Percentiles rank a stretch among this genome's conserved stretches.
Conservation (phyloP, 2,888 invertebrate species). For the Agonum fuliginosum region DNA sequence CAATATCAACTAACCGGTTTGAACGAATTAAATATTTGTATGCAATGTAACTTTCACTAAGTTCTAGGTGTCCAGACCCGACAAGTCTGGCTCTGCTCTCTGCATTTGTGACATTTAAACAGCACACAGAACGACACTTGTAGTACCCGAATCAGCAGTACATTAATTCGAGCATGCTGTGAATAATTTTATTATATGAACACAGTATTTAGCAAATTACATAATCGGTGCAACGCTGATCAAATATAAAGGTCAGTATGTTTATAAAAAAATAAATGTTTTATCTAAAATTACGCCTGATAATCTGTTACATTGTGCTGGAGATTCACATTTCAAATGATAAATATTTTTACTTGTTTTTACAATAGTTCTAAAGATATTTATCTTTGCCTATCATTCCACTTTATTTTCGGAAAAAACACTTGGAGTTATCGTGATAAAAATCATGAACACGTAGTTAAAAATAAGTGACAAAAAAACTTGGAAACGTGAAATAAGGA, state of each 20-base stretch:
- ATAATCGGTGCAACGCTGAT: slow-evolving; percentile 32
- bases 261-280: slow-evolving; percentile 46
- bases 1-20: slow-evolving; percentile 42
- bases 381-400: slow-evolving; percentile 28
- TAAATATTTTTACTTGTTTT: neutral
- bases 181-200: slow-evolving; percentile 2
- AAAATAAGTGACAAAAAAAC: slow-evolving; percentile 22
- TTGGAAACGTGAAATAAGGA: slow-evolving; percentile 11
- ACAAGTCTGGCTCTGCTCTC: neutral
- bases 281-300: slow-evolving; percentile 28
- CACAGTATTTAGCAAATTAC: slow-evolving; percentile 6
- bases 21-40: slow-evolving; percentile 30
- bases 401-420: slow-evolving; percentile 12
- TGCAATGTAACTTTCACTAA: slow-evolving; percentile 44
- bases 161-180: slow-evolving; percentile 22
- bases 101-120: slow-evolving; percentile 21
- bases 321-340: neutral
- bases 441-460: slow-evolving; percentile 30
- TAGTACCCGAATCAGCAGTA: neutral
- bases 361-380: neutral
- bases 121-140: neutral
- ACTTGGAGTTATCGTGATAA: slow-evolving; percentile 3
- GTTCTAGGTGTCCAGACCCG: neutral
- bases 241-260: slow-evolving; percentile 48
- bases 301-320: neutral